Conservation (phyloP, 2,888 invertebrate species). For the Noctua pronuba region DNA sequence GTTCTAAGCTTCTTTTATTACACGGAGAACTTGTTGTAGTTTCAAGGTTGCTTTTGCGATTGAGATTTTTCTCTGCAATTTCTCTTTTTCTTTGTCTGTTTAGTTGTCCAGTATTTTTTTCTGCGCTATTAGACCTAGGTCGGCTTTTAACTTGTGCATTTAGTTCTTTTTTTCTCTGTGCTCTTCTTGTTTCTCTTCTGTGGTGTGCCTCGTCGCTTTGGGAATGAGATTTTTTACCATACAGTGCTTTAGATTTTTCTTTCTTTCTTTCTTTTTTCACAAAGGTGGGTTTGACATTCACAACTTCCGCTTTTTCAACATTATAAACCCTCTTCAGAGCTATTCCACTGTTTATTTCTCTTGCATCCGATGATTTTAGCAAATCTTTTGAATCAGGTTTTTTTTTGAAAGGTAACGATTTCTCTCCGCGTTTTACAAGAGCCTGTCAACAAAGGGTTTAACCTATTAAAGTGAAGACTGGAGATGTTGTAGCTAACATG, state of each 20-base stretch:
- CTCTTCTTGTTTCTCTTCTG: constrained; percentile 20
- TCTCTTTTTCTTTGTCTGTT: constrained; percentile 16
- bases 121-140: not conserved
- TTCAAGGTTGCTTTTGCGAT: constrained; percentile 5
- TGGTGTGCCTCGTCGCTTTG: not conserved
- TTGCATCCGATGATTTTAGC: not conserved
- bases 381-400: constrained; percentile 11
- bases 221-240: constrained; percentile 15
- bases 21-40: not conserved
- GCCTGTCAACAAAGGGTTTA: constrained; percentile 47
- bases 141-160: constrained; percentile 2
- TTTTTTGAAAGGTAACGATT: constrained; percentile 10
- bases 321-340: constrained; percentile 54
- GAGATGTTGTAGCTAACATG: not conserved
- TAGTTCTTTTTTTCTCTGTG: constrained; percentile 10
- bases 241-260: constrained; percentile 17
- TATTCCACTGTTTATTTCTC: constrained; percentile 42
- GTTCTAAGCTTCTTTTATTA: constrained; percentile 40
- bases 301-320: constrained; percentile 43
- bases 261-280: constrained; percentile 32
- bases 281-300: not conserved
- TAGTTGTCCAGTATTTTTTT: not conserved
- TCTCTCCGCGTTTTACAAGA: constrained; percentile 18
- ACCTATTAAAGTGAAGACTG: constrained; percentile 1
- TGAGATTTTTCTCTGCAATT: constrained; percentile 17